phyloP scores from a whole-genome alignment of 2,113 vertebrate species.

The Melanotaenia duboulayi region DNA sequence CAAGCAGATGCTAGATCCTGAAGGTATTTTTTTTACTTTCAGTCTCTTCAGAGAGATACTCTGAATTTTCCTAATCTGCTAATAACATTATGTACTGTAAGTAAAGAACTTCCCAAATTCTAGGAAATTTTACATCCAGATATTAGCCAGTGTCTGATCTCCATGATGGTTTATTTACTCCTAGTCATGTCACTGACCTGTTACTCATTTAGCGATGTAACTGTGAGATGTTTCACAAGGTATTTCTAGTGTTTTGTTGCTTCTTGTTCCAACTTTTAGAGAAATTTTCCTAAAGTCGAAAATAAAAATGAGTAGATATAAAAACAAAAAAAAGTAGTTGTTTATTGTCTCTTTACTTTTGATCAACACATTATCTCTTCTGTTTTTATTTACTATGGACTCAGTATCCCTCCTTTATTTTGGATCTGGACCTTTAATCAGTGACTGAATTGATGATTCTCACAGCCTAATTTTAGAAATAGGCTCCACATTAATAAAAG shows the following conservation, averaged over 20 bases:
- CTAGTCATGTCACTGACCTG: too few species aligned
- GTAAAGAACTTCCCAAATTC: too few species aligned
- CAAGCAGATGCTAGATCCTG: too few species aligned
- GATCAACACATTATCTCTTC: too few species aligned
- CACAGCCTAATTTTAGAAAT: not conserved
- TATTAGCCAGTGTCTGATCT: too few species aligned
- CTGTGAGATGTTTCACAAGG: not conserved
- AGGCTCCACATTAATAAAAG: conserved; percentile 1
- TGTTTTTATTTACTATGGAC: not conserved
- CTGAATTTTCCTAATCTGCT: too few species aligned
- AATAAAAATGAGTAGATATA: not conserved
- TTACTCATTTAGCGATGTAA: not conserved
- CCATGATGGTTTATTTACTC: too few species aligned
- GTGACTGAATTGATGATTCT: not conserved
- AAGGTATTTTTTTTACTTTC: too few species aligned
- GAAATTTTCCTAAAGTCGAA: not conserved
- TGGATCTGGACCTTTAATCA: not conserved
- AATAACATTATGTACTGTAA: too few species aligned
- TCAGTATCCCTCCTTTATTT: not conserved
- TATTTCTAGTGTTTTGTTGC: not conserved
- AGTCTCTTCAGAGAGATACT: too few species aligned
- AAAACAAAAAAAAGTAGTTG: not conserved
- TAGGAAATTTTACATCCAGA: too few species aligned
- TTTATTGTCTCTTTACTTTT: not conserved
- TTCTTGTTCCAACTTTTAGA: not conserved